Conservation (phyloP, 2,888 invertebrate species). For the Tachina lurida region DNA sequence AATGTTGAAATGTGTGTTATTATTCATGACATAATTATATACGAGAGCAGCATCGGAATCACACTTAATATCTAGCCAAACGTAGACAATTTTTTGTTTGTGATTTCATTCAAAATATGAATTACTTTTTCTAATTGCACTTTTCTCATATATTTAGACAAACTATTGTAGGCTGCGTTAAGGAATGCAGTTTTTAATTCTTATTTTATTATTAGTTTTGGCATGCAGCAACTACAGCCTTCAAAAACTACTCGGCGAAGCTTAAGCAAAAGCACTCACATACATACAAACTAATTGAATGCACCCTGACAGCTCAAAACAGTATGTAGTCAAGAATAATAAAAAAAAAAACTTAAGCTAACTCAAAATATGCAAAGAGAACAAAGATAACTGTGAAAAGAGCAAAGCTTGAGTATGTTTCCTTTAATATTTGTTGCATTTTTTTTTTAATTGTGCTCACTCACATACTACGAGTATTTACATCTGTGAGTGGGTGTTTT, state of each 20-base stretch:
- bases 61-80: background rate
- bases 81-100: too few species aligned
- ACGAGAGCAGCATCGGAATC: background rate
- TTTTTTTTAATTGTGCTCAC: conserved; percentile 1
- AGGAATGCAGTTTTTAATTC: too few species aligned
- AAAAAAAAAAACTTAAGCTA: background rate
- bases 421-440: conserved; percentile 12
- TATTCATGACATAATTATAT: background rate
- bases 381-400: conserved; percentile 24
- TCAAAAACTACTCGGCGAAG: background rate
- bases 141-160: too few species aligned
- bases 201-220: background rate
- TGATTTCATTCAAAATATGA: too few species aligned
- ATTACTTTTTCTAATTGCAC: too few species aligned
- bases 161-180: too few species aligned
- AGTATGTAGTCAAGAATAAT: conserved; percentile 21
- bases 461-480: background rate
- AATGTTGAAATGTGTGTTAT: background rate
- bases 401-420: conserved; percentile 16
- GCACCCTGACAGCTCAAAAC: conserved; percentile 26
- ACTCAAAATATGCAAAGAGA: background rate
- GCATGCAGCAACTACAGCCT: background rate
- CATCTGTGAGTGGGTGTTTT: background rate
- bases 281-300: background rate
- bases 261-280: background rate